Evolutionary conservation across 2,888 invertebrate genomes (phyloP), one percentile per base, ranked within the genome.

Genomic region (Trachelus iudaicus): DNA sequence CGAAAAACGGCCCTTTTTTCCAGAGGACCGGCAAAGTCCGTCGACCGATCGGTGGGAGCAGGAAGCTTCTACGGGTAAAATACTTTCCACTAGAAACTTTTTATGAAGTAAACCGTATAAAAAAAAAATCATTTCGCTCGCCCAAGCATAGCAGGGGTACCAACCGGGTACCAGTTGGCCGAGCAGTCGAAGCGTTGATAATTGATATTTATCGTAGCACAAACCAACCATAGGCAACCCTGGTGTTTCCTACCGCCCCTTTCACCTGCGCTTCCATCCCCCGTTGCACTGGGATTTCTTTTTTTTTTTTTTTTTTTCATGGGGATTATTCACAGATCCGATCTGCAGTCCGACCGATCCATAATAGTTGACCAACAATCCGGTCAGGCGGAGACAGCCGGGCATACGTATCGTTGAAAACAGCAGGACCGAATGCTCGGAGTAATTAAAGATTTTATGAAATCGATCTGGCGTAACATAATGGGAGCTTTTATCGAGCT

Each of bases 161-260:
- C 56, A 56, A 56, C 56, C 23, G 56, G 56, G 56, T 23, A 56
- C 56, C 56, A 56, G 56, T 56, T 56, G 33, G 37, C 34, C 40
- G 69, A 71, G 69, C 71, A 56, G 69, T 76, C 78, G 79, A 71
- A 74, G 76, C 80, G 79, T 81, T 76, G 79, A 76, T 84, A 85
- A 84, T 85, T 81, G 79, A 76, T 83, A 83, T 84, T 83, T 83
- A 84, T 84, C 78, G 77, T 56, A 56, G 56, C 56, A 23, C 56
- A 56, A 56, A 23, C 40, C 40, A 56, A 56, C 9, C 56, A 23
- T 9, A 56, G 23, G 23, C 56, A 15, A 56, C 23, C 56, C 56
- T 56, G 56, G 23, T 56, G 15, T 56, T 56, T 23, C 23, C 56
- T 56, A 23, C 23, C 6, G 6, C 6, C 40, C 3, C 15, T 15